These are phyloP conservation scores for Spondyliosoma cantharus DNA, from an alignment of 2,797 vertebrate genomes.

Conservation along the genomic window DNA sequence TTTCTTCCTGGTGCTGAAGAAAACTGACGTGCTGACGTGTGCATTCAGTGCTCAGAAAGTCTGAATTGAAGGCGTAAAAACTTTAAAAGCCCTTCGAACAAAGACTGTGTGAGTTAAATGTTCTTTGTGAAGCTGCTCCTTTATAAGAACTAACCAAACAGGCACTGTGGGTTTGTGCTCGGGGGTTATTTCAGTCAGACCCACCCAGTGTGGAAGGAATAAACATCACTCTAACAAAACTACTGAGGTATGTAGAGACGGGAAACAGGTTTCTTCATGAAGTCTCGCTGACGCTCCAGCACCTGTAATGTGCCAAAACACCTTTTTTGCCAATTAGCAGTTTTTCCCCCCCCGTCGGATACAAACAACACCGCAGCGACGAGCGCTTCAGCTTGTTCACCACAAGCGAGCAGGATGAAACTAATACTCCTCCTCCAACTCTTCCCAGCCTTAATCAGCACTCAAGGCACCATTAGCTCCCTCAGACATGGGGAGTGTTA, in stretches of 20 bases:
- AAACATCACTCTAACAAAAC: not conserved
- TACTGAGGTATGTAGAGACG: not conserved
- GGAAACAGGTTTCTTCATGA: not conserved
- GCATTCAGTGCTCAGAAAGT: too few relatives aligned
- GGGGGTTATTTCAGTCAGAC: conserved; percentile 2
- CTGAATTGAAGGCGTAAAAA: too few relatives aligned
- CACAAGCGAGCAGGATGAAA: conserved; percentile 42
- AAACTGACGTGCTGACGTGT: too few relatives aligned
- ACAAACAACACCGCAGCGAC: not conserved
- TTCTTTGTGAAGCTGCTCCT: conserved; percentile 25
- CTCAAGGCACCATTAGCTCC: conserved; percentile 75
- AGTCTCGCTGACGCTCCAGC: not conserved
- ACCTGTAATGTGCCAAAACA: not conserved
- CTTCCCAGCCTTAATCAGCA: conserved; percentile 72
- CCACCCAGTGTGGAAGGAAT: conserved; percentile 21
- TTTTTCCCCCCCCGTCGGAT: not conserved
- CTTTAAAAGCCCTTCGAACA: too few relatives aligned
- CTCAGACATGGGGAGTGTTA: conserved; percentile 67
- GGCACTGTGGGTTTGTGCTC: conserved; percentile 28
- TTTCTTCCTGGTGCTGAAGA: too few relatives aligned
- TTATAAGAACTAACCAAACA: conserved; percentile 62
- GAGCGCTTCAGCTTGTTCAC: not conserved
- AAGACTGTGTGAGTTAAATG: not conserved
- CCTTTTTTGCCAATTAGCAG: conserved; percentile 6
- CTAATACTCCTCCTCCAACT: conserved; percentile 43